Base-by-base conservation (phyloP, 2,888 invertebrate genomes). In the Ophion slaviceki region DNA sequence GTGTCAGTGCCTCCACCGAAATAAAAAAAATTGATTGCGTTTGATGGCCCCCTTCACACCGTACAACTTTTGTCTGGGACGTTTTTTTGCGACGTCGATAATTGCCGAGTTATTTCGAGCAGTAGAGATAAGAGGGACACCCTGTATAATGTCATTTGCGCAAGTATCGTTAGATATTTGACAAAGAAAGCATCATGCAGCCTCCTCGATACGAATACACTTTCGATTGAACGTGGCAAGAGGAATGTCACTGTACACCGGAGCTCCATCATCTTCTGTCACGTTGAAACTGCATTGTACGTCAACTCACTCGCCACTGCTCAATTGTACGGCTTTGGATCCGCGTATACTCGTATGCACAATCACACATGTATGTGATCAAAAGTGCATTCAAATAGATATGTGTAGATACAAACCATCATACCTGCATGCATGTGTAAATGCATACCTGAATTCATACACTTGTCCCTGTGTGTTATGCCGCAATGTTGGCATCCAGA, bases 211-310 rank as follows among this genome's bases (percentile, higher is more conserved):
- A 68, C 67, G 72, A 85, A 57, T 78, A 82, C 53, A 61, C 77
- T 67, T 62, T 77, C 82, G 71, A 71, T 59, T 59, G 72, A 72
- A 66, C 77, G 74, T 68, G 57, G 68, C 57, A 32, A 53, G 47
- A 5, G 40, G 83, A 72, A 61, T 47, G 57, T 74, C 77, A 66
- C 67, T 78, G 47, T 68, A 24, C 81, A 59, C 57, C 47, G 47
- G 81, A 47, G 45, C 66, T 72, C 71, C 67, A 72, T 84, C 80
- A 68, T 67, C 47, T 64, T 66, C 47, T 66, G 72, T 61, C 83
- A 76, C 80, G 83, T 80, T 83, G 80, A 64, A 61, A 80, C 80
- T 80, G 80, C 79, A 80, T 83, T 80, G 64, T 66, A 75, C 72
- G 77, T 57, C 45, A 59, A 36, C 71, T 67, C 83, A 71, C 75